Base-by-base conservation (phyloP, 2,888 invertebrate species). In the Lamproptera curius region DNA sequence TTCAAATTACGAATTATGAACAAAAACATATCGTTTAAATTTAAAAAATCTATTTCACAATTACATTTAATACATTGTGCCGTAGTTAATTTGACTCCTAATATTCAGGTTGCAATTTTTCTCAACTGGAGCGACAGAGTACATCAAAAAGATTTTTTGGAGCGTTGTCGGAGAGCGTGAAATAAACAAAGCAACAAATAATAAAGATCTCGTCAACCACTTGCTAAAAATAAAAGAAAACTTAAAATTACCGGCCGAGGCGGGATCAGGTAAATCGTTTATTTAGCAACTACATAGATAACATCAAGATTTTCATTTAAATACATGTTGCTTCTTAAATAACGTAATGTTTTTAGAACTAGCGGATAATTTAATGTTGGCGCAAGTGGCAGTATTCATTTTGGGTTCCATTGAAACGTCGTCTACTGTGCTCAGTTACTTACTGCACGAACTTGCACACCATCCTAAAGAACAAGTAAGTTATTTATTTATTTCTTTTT, bases 331-430 rank as follows among this genome's bases (percentile, higher is more conserved):
- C n/a, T n/a, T n/a, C n/a, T n/a, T 10, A n/a, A 33, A 16, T 3
- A 15, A 13, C 4, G 28, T 17, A 10, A 3, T 46, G 11, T 53
- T 43, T 59, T 65, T 38, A 79, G 80, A 74, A 48, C 54, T 74
- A 13, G 73, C 75, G 11, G 79, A 83, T 44, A 62, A 82, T 46
- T 54, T 82, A 37, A 79, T 83, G 77, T 34, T 82, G 53, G 82
- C 83, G 2, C 82, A 82, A 55, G 82, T 61, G 1, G 79, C 78
- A 1, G 66, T 82, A 1, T 82, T 83, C 51, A 76, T 83, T 51
- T 55, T 82, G 40, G 82, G 82, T 3, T 61, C 81, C 1, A 68
- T 82, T 16, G 83, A 82, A 51, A 82, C 82, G 0, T 82, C 83
- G 0, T 78, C 82, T 0, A 66, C 77, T 0, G 67, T 67, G 2